Evolutionary conservation across 92 coral and sea anemone species (phyloP), one percentile per base, ranked within the genome.

Genomic region (Zoanthus solanderi): DNA sequence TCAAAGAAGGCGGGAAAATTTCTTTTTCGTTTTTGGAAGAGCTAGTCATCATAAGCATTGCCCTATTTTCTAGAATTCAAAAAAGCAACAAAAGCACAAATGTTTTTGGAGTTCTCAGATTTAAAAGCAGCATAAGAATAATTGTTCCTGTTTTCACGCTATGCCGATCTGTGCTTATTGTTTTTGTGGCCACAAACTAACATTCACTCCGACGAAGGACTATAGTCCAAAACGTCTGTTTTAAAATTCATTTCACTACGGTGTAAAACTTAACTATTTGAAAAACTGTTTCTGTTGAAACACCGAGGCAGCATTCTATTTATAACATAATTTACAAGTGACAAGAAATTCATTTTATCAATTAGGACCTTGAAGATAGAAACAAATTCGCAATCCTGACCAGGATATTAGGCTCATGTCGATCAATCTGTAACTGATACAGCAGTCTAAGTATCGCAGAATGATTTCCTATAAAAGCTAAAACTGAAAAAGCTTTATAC

Each of bases 1-100:
- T 87, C 53, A 76, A 88, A 86, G 87, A 94, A 60, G 85, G 96
- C 90, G 89, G 93, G 93, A 91, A 93, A 95, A 37, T 45, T 65
- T 61, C 67, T 81, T 65, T 71, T 63, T 54, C 31, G 67, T 71
- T 46, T 23, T 44, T 81, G 45, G 13, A 23, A 58, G 58, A 46
- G 12, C 85, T 47, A 30, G 9, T 23, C 67, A 45, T 53, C 52
- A 45, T 7, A 28, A 60, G 31, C 30, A 78, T 4, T 34, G 11
- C 53, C 44, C 9, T 37, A 37, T 2, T 37, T 37, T 37, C 5
- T 50, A 50, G 9, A 47, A 50, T 50, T 50, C 56, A 7, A 11
- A 50, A 50, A 50, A 50, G 10, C 56, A 11, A 7, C 18, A 46
- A 45, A 57, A 63, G 8, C 30, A 63, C 28, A 23, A 63, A 18